Percentiles rank a stretch among this genome's conserved stretches.
Conservation (phyloP, 2,888 invertebrate genomes). For the Drosophila gaucha region DNA sequence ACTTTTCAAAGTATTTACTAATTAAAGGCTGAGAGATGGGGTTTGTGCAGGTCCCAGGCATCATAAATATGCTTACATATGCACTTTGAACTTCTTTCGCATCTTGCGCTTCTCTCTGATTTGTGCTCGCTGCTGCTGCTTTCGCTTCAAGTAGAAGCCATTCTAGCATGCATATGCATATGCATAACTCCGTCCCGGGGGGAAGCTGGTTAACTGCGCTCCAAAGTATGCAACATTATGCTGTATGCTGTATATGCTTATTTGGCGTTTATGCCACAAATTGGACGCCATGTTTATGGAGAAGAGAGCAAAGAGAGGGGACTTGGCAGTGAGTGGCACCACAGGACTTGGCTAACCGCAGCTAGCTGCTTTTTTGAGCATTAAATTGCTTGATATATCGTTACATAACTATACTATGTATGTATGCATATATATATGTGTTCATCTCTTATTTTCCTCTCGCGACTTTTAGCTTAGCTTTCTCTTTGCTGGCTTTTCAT, state of each 20-base stretch:
- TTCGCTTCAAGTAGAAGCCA: slow-evolving; percentile 31
- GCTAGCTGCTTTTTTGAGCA: slow-evolving; percentile 68
- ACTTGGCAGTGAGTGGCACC: slow-evolving; percentile 16
- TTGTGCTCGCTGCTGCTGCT: background rate
- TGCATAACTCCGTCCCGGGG: slow-evolving; percentile 40
- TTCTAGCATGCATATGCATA: slow-evolving; percentile 44
- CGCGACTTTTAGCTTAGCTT: slow-evolving; percentile 51
- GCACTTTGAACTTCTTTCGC: slow-evolving; percentile 47
- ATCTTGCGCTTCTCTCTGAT: slow-evolving; percentile 1
- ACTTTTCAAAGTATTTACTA: slow-evolving; percentile 50
- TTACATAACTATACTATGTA: slow-evolving; percentile 3
- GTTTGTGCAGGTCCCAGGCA: slow-evolving; percentile 27
- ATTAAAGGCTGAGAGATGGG: slow-evolving; percentile 53
- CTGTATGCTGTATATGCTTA: slow-evolving; percentile 54
- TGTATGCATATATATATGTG: background rate
- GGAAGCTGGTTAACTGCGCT: slow-evolving; percentile 46
- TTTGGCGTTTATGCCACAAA: slow-evolving; percentile 73
- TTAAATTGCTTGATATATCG: slow-evolving; percentile 79
- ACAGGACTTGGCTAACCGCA: slow-evolving; percentile 49
- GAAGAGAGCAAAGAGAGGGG: background rate
- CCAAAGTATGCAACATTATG: slow-evolving; percentile 60
- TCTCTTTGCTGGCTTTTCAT: slow-evolving; percentile 18
- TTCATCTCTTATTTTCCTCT: slow-evolving; percentile 13
- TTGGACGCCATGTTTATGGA: slow-evolving; percentile 70
- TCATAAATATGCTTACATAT: slow-evolving; percentile 45